A percentile compares a stretch with the other conserved stretches of the same genome.
Evolutionary conservation across 1,140 invertebrate species (phyloP).

Genomic region (Galendromus occidentalis): DNA sequence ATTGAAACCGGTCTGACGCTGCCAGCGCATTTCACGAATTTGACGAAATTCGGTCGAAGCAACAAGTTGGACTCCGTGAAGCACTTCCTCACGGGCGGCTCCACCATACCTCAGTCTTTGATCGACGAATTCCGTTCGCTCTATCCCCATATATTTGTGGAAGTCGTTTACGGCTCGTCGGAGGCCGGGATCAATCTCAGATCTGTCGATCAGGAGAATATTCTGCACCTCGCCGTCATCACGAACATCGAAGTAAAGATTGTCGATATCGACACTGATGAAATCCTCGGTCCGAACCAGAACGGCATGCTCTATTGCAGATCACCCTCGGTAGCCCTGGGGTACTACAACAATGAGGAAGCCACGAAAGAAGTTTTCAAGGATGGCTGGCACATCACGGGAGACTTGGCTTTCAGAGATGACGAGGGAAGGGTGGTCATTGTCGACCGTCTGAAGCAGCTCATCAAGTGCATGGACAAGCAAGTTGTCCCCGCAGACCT

Average conservation of each 20-base stretch:
- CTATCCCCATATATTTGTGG: background rate
- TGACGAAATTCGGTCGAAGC: background rate
- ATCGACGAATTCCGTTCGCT: background rate
- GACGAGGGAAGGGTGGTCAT: constrained; percentile 41
- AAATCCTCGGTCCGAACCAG: constrained; percentile 10
- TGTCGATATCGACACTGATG: constrained; percentile 1
- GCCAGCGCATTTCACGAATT: no score
- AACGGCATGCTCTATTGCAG: constrained; percentile 6
- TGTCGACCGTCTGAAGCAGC: constrained; percentile 63
- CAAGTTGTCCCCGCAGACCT: constrained; percentile 70
- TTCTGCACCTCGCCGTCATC: background rate
- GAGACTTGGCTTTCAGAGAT: constrained; percentile 58
- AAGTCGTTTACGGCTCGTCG: background rate
- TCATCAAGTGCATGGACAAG: constrained; percentile 42
- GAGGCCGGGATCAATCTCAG: background rate
- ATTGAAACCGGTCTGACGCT: background rate
- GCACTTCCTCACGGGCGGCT: background rate
- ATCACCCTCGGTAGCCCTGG: background rate
- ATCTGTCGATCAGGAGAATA: background rate
- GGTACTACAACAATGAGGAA: background rate
- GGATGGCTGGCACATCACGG: constrained; percentile 23
- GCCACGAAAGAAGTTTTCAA: background rate
- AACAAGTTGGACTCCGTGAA: background rate
- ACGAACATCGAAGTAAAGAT: constrained; percentile 9
- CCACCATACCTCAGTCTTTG: background rate